Conservation (phyloP, 2,888 invertebrate species). For the Cerceris ruficornis region DNA sequence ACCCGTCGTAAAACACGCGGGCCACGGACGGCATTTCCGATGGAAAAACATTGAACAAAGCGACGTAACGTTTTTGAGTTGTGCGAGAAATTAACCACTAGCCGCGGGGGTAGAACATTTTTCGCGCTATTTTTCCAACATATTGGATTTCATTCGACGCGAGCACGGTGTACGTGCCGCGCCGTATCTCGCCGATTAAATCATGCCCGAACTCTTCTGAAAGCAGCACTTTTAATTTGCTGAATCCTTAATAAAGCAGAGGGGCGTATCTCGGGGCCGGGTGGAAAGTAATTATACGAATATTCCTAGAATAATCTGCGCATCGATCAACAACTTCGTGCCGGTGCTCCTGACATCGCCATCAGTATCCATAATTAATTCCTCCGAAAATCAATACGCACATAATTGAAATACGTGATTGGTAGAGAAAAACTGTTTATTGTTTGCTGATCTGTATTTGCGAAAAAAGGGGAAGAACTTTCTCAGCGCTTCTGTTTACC, state of each 20-base stretch:
- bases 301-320: slow-evolving; percentile 38
- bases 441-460: too few relatives aligned
- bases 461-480: too few relatives aligned
- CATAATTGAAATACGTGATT: slow-evolving; percentile 34
- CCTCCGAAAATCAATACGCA: slow-evolving; percentile 25
- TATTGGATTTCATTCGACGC: slow-evolving; percentile 21
- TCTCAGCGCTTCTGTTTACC: too few relatives aligned
- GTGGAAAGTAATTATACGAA: slow-evolving; percentile 46
- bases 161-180: not conserved
- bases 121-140: slow-evolving; percentile 26
- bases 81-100: slow-evolving; percentile 39
- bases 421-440: too few relatives aligned
- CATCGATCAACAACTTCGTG: slow-evolving; percentile 41
- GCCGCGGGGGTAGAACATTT: slow-evolving; percentile 30
- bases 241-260: slow-evolving; percentile 23
- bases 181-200: not conserved
- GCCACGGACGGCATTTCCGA: slow-evolving; percentile 24
- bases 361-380: slow-evolving; percentile 48
- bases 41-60: slow-evolving; percentile 43
- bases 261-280: slow-evolving; percentile 15
- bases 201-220: slow-evolving; percentile 10
- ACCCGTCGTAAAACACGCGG: slow-evolving; percentile 23
- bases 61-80: slow-evolving; percentile 26
- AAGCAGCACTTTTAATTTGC: slow-evolving; percentile 39
- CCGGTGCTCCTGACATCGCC: slow-evolving; percentile 33